Conservation (phyloP, 2,888 invertebrate genomes). For the Melieria omissa region DNA sequence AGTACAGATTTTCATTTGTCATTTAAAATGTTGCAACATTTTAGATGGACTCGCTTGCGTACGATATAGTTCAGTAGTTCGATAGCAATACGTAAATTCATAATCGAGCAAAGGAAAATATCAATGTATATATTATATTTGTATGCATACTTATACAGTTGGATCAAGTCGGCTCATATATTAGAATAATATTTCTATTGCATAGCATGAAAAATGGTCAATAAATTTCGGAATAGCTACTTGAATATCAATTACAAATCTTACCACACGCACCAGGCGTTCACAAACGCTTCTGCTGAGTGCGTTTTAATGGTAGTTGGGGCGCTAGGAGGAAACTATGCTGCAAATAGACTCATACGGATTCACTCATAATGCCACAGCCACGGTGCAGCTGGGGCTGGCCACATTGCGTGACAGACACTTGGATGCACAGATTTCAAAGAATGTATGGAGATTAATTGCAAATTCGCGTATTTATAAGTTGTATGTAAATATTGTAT, state of each 20-base stretch:
- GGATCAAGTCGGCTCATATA: no score
- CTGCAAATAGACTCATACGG: conserved; percentile 23
- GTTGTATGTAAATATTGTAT: neutral
- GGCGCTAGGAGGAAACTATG: conserved; percentile 23
- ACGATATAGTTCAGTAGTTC: neutral
- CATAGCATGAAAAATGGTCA: no score
- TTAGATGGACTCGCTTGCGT: conserved; percentile 26
- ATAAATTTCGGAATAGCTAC: neutral
- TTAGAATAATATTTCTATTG: no score
- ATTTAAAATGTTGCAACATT: conserved; percentile 50
- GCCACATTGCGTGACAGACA: no score
- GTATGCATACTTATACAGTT: no score
- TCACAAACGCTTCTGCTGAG: conserved; percentile 5
- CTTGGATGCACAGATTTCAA: conserved; percentile 17
- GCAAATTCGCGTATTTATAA: neutral
- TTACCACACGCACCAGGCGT: conserved; percentile 31
- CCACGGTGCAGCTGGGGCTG: no score
- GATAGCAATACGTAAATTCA: no score
- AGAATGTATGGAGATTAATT: conserved; percentile 6
- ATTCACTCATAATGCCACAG: no score
- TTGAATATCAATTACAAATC: conserved; percentile 24
- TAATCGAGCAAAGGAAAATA: no score
- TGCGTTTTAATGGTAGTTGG: neutral
- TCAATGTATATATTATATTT: no score
- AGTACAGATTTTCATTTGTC: neutral